Evolutionary conservation across 1,140 invertebrate species (phyloP).

Genomic region (Tenebrio molitor): DNA sequence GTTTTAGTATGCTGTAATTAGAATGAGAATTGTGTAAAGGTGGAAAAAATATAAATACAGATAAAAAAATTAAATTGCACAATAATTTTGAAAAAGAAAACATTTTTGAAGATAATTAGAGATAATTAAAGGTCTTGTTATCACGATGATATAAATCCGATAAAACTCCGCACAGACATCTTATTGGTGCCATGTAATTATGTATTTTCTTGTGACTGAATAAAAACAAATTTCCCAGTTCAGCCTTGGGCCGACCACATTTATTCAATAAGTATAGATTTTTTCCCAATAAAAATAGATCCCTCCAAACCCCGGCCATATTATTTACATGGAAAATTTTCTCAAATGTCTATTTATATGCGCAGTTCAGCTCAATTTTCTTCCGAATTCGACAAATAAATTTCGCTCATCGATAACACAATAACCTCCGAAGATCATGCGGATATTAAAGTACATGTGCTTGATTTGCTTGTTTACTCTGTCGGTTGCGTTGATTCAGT

Average conservation of each 20-base stretch:
- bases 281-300: neutral
- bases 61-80: neutral
- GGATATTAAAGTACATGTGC: constrained; percentile 29
- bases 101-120: constrained; percentile 2
- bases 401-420: constrained; percentile 33
- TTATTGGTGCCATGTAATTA: too few relatives aligned
- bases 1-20: too few relatives aligned
- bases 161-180: neutral
- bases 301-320: neutral
- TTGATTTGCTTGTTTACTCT: constrained; percentile 8
- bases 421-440: constrained; percentile 16
- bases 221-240: neutral
- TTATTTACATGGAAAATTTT: constrained; percentile 23
- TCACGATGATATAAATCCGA: constrained; percentile 17
- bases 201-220: too few relatives aligned
- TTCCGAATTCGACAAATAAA: constrained; percentile 8
- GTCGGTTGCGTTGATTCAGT: constrained; percentile 7
- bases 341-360: constrained; percentile 15
- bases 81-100: neutral
- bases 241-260: neutral
- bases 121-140: neutral
- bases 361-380: constrained; percentile 19
- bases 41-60: neutral
- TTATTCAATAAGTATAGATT: neutral
- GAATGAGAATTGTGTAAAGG: too few relatives aligned